Evolutionary conservation across 92 coral and sea anemone species (phyloP), one percentile per base, ranked within the genome.

Genomic region (Chrysogorgia sp.): DNA sequence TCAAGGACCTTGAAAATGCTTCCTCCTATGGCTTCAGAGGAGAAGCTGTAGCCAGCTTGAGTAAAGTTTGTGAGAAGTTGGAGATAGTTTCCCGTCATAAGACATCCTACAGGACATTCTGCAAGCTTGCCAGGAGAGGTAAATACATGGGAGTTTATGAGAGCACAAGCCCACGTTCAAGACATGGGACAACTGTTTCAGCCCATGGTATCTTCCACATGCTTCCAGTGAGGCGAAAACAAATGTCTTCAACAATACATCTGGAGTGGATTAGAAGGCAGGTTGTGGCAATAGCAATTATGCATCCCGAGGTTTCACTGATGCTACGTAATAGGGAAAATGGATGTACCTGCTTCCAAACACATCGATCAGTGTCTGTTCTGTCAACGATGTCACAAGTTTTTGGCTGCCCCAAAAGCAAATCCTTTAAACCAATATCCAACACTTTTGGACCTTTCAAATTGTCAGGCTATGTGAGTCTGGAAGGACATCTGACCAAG

Each of bases 41-140:
- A 13, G 99, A 96, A 63, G 97, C 99, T 33, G 66, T 96, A 23
- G 97, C 97, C 53, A 96, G 99, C 62, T 75, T 96, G 63, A 78
- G 90, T 62, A 90, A 88, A 82, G 81, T 88, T 55, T 82, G 92
- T 80, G 91, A 90, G 35, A 84, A 87, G 65, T 40, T 96, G 31
- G 99, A 96, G 84, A 76, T 96, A 64, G 82, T 88, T 31, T 82
- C 99, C 7, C 88, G 96, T 20, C 92, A 91, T 66, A 88, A 86
- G 41, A 71, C 96, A 63, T 92, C 96, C 22, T 85, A 86, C 81
- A 87, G 90, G 41, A 96, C 99, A 20, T 81, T 82, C 72, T 96
- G 92, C 75, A 96, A 92, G 76, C 81, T 86, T 31, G 86, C 92
- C 71, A 67, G 86, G 43, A 89, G 60, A 67, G 91, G 91, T 37